phyloP scores from a whole-genome alignment of 2,888 invertebrate species.

The Eueremaeus valkanovi region DNA sequence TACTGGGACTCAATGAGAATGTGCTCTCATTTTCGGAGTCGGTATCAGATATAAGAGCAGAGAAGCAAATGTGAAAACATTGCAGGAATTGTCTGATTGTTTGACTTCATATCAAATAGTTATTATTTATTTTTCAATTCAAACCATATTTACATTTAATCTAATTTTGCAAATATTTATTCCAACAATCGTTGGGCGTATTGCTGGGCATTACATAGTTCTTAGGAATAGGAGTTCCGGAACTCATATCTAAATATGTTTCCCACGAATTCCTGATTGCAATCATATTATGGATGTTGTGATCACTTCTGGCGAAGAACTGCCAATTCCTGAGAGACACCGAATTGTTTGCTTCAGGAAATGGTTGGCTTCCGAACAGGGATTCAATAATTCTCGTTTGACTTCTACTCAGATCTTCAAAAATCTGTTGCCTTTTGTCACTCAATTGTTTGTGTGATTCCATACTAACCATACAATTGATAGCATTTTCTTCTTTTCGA shows the following conservation, averaged over 20 bases:
- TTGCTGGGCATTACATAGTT: slow-evolving; percentile 9
- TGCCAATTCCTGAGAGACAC: slow-evolving; percentile 1
- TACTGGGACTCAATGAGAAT: too few relatives aligned
- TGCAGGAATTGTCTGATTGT: too few relatives aligned
- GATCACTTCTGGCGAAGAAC: slow-evolving; percentile 1
- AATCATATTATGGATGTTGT: slow-evolving; percentile 25
- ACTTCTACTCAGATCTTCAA: background rate
- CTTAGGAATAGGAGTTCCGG: background rate
- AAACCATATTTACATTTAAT: background rate
- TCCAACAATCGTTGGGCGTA: background rate
- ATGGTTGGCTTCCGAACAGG: background rate
- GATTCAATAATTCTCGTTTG: background rate
- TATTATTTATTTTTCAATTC: too few relatives aligned
- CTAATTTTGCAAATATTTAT: slow-evolving; percentile 14
- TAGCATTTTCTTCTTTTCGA: background rate
- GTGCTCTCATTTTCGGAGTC: too few relatives aligned
- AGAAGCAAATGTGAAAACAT: too few relatives aligned
- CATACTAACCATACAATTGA: background rate
- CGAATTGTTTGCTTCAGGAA: background rate
- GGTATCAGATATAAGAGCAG: too few relatives aligned
- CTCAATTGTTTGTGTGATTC: background rate
- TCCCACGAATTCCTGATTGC: slow-evolving; percentile 4
- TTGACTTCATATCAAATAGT: too few relatives aligned
- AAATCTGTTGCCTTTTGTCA: background rate
- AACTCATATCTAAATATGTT: background rate